A percentile compares a stretch with the other conserved stretches of the same genome.
These are phyloP conservation scores for Percina caprodes DNA, from an alignment of 2,113 vertebrate species.

Conservation along the genomic window DNA sequence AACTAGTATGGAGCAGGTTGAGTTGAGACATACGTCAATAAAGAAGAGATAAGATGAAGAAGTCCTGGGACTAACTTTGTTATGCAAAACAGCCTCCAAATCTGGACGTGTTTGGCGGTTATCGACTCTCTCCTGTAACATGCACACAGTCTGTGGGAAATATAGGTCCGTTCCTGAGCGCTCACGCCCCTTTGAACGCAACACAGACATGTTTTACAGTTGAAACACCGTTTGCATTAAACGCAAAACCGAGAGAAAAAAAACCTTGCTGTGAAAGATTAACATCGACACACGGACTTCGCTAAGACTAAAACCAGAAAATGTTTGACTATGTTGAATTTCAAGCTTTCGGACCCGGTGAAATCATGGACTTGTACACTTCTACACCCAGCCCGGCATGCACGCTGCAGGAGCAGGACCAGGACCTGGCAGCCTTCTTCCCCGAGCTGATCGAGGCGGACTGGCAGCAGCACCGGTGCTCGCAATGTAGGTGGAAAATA, in stretches of 20 bases:
- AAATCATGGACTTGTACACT: slow-evolving; percentile 92
- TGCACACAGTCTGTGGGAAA: slow-evolving; percentile 17
- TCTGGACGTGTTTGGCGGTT: slow-evolving; percentile 11
- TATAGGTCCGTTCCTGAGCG: slow-evolving; percentile 10
- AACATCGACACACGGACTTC: slow-evolving; percentile 1
- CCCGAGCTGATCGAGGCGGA: slow-evolving; percentile 92
- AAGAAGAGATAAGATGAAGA: slow-evolving; percentile 79
- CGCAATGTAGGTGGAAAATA: slow-evolving; percentile 87
- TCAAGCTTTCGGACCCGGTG: slow-evolving; percentile 90
- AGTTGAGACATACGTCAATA: slow-evolving; percentile 87
- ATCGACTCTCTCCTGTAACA: not conserved
- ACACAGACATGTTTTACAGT: slow-evolving; percentile 81
- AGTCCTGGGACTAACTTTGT: slow-evolving; percentile 65
- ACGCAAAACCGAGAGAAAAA: slow-evolving; percentile 81
- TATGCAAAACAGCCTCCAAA: slow-evolving; percentile 61
- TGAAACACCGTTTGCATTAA: slow-evolving; percentile 91
- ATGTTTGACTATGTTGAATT: slow-evolving; percentile 98
- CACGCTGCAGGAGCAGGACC: slow-evolving; percentile 92
- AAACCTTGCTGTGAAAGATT: not conserved
- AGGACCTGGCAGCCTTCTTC: slow-evolving; percentile 92
- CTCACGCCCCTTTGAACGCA: slow-evolving; percentile 64
- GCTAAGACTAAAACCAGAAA: slow-evolving; percentile 68
- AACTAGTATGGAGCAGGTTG: slow-evolving; percentile 93
- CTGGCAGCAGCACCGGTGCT: slow-evolving; percentile 92
- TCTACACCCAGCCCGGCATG: slow-evolving; percentile 88